Base-by-base conservation (phyloP, 1,140 invertebrate genomes). In the Acyrthosiphon pisum region DNA sequence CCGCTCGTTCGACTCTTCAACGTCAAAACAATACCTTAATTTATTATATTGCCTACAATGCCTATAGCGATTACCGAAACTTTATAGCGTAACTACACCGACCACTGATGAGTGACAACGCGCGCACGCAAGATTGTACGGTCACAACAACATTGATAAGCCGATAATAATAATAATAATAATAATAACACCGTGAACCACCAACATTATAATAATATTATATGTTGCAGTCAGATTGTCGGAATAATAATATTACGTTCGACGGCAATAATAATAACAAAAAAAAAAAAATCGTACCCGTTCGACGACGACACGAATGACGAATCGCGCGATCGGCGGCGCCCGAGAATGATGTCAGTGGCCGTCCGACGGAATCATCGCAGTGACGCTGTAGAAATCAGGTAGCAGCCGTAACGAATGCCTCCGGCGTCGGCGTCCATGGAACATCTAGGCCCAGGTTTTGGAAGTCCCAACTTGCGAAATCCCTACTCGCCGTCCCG, bases 391-490 rank as follows among this genome's bases (percentile, higher is more conserved):
- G 6, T 86, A 53, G 81, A 84, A 56, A 84, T 86, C 48, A 86
- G 91, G 48, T 93, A 93, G 76, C 91, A 46, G 48, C 91, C 23
- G n/a, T 56, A 94, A 94, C 94, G 95, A 95, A 95, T 95, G 95
- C 95, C 95, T 95, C 95, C 95, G 90, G 94, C 94, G 93, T 94
- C 94, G 94, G 94, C 94, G 94, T 95, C 94, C 94, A 95, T 95
- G 95, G 95, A 95, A 95, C 94, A 94, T 93, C 93, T 93, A 93
- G 94, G 94, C 93, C 81, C 91, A 56, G 48, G 91, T 86, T 93
- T 86, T 26, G 81, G 76, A 83, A 37, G 81, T 44, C 23, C 91
- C n/a, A 93, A 93, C 46, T 91, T 93, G 68, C 91, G 81, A 68
- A 91, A 91, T 76, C 90, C 90, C 1, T 86, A 84, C 18, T 84